Evolutionary conservation across 1,140 invertebrate species (phyloP), one percentile per base, ranked within the genome.

Genomic region (Heliconius himera): DNA sequence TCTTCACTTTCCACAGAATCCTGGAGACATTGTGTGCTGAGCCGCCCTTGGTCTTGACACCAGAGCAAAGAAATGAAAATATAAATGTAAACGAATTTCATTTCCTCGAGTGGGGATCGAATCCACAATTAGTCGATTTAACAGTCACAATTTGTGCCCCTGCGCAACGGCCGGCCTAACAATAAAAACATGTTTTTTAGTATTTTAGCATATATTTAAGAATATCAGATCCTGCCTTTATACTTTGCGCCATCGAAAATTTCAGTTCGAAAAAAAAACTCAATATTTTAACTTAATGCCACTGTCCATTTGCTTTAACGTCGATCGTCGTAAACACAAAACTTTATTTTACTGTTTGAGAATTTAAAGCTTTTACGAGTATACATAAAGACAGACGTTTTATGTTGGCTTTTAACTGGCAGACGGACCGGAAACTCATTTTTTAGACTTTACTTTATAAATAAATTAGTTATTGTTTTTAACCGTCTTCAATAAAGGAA

Each of bases 341-440:
- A 73, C 38, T 73, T 73, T 26, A 73, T 73, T 73, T 49, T 73
- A 46, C 26, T 41, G 72, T 46, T 41, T 29, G 38, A 46, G 38
- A 73, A 73, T 73, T 73, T 73, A 73, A 73, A 73, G 49, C 72
- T 73, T 73, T 29, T 29, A 73, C 38, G 38, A 41, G 72, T 41
- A 16, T 26, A 49, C 46, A 73, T 73, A 73, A 73, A 66, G 60
- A 29, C 60, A 29, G 60, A 66, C 60, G 60, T 16, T 66, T 66
- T 66, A 66, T 29, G 60, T 29, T 66, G 26, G 60, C 60, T 66
- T 66, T 66, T 33, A 33, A 33, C 33, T 33, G 33, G 1, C 38
- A 73, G 71, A 49, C 38, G 71, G n/a, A 41, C 11, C 11, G 71
- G n/a, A 38, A 73, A 73, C n/a, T 41, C 33, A 73, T 72, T 72